Percentiles rank a stretch among this genome's conserved stretches.
Evolutionary conservation across 2,797 vertebrate genomes (phyloP).

Genomic region (Mareca strepera): DNA sequence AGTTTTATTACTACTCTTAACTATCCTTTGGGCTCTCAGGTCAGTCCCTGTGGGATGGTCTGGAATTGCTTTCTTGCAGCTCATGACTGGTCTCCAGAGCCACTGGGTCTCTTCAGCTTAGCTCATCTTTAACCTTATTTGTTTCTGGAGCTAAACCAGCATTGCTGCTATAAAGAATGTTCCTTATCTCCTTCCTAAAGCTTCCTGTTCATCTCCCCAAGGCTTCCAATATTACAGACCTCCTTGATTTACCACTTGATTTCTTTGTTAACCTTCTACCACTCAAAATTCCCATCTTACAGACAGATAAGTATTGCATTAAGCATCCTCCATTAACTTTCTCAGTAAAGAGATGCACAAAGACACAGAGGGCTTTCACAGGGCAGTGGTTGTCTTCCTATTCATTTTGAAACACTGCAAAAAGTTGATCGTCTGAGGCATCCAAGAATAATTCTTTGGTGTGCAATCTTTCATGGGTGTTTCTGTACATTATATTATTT

Average conservation of each 20-base stretch:
- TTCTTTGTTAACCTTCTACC: background rate
- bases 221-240: background rate
- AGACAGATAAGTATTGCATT: background rate
- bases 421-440: background rate
- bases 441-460: background rate
- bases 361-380: background rate
- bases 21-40: background rate
- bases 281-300: background rate
- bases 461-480: background rate
- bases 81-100: background rate
- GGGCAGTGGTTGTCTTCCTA: background rate
- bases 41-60: background rate
- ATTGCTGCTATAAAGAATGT: background rate
- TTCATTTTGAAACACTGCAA: background rate
- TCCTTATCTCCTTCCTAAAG: background rate
- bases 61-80: background rate
- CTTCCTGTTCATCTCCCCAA: background rate
- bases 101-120: background rate
- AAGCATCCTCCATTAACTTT: background rate
- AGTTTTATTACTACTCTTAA: background rate
- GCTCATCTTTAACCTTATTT: background rate
- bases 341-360: background rate
- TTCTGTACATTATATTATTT: background rate
- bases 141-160: background rate
- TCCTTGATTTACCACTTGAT: background rate